phyloP scores from a whole-genome alignment of 1,140 invertebrate genomes.

The Laupala kohalensis region DNA sequence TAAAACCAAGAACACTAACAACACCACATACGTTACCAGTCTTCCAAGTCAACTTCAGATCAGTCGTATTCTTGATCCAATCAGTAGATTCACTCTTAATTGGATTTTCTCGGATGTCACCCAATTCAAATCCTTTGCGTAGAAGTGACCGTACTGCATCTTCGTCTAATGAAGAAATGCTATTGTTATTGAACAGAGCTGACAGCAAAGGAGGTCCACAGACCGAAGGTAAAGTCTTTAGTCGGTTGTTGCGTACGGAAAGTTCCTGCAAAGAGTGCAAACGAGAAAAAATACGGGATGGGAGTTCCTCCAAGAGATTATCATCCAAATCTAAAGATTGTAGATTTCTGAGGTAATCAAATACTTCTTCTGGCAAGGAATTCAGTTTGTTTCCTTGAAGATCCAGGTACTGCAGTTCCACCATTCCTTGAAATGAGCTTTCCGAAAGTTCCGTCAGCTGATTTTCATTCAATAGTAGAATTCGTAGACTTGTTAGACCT shows the following conservation, averaged over 20 bases:
- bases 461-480: too few relatives aligned
- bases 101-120: not conserved
- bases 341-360: not conserved
- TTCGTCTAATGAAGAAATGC: not conserved
- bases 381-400: too few relatives aligned
- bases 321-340: not conserved
- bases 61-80: too few relatives aligned
- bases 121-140: not conserved
- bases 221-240: not conserved
- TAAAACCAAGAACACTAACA: too few relatives aligned
- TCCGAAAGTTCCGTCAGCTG: too few relatives aligned
- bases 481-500: too few relatives aligned
- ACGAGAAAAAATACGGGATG: not conserved
- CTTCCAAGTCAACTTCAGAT: too few relatives aligned
- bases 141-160: not conserved
- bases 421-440: too few relatives aligned
- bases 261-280: not conserved
- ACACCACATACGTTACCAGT: too few relatives aligned
- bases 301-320: not conserved
- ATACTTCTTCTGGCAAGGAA: too few relatives aligned
- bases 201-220: not conserved
- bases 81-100: not conserved
- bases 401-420: too few relatives aligned
- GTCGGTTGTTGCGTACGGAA: not conserved
- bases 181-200: not conserved